These are phyloP conservation scores for Colius striatus DNA, from an alignment of 2,113 vertebrate species.

Conservation along the genomic window DNA sequence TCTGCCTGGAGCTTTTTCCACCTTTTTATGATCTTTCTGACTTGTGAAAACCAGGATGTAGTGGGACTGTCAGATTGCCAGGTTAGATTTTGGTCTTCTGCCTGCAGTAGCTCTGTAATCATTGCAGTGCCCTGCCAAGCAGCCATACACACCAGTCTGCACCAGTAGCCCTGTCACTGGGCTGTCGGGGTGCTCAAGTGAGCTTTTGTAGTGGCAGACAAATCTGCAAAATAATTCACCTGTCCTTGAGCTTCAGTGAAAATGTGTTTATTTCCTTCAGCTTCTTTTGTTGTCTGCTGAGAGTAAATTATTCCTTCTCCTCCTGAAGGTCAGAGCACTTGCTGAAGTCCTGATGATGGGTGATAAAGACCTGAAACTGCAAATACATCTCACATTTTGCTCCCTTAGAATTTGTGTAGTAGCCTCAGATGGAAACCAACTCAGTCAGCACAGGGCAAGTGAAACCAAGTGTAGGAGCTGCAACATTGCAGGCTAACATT, in stretches of 20 bases:
- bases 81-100: background rate
- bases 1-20: background rate
- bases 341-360: background rate
- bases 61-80: fast-evolving
- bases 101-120: background rate
- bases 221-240: background rate
- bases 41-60: background rate
- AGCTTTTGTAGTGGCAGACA: background rate
- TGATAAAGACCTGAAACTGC: background rate
- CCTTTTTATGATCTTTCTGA: background rate
- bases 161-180: background rate
- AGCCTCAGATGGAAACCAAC: background rate
- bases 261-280: background rate
- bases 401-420: background rate
- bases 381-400: background rate
- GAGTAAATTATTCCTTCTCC: background rate
- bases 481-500: background rate
- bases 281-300: background rate
- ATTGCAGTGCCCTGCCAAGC: background rate
- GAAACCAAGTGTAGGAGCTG: fast-evolving
- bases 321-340: background rate
- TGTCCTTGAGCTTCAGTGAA: background rate
- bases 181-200: background rate
- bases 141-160: background rate
- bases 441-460: fast-evolving